These are phyloP conservation scores for Oreochromis mossambicus DNA, from an alignment of 2,797 vertebrate genomes.

Conservation along the genomic window DNA sequence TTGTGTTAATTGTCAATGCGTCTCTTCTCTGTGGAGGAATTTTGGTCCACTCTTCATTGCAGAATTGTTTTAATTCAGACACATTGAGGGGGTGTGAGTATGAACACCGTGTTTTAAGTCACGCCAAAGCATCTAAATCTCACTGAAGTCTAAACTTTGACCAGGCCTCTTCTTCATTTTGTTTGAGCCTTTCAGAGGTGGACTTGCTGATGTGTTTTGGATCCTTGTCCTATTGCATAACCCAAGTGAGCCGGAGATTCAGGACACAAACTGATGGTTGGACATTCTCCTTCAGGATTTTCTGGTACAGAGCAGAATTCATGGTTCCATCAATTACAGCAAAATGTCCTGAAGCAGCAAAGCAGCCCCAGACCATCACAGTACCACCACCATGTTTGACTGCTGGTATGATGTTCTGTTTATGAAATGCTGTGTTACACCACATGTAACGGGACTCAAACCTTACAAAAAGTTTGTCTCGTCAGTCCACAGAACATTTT, in stretches of 20 bases:
- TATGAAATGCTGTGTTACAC: not conserved
- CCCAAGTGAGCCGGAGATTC: not conserved
- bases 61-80: not conserved
- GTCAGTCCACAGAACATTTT: not conserved
- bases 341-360: not conserved
- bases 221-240: not conserved
- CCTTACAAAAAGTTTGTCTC: not conserved
- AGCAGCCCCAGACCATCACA: not conserved
- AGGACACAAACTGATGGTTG: not conserved
- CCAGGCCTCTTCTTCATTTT: not conserved
- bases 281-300: not conserved
- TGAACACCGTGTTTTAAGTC: not conserved
- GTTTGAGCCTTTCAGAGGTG: not conserved
- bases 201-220: not conserved
- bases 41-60: not conserved
- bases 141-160: not conserved
- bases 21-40: not conserved
- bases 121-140: not conserved
- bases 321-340: not conserved
- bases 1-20: not conserved
- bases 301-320: not conserved
- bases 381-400: not conserved
- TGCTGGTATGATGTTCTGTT: not conserved
- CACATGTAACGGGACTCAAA: not conserved
- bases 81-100: not conserved